Base-by-base conservation (phyloP, 2,888 invertebrate species). In the Unio delphinus region DNA sequence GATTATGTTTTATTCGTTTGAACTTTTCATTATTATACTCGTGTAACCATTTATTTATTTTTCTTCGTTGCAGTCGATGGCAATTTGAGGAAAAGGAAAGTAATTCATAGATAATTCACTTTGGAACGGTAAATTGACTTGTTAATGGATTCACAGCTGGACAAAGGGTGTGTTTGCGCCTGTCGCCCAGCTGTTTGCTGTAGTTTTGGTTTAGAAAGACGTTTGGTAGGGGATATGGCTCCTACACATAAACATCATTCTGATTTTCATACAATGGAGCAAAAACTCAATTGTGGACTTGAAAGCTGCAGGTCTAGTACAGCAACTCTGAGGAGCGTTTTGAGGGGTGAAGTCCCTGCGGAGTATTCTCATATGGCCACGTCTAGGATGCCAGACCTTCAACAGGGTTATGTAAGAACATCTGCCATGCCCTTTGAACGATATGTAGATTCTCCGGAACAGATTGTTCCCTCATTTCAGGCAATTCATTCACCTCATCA, bases 311-410 rank as follows among this genome's bases (percentile, higher is more conserved):
- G 34, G 55, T 59, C 60, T 45, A 64, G 57, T 56, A 57, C 67
- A 58, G 60, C 60, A 20, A 83, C 83, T 1, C 70, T 86, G 45
- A 82, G 85, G 45, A 85, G 83, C 69, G 85, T 86, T 11, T 72
- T 86, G 63, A 75, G 79, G 60, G 86, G 86, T 0, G 82, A 85
- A 65, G 75, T 86, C 34, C 86, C 86, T 3, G 74, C 82, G 0
- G 83, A 82, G 0, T 86, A 86, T 65, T 79, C 85, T 56, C 85
- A 86, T 67, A 69, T 85, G 34, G 75, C 83, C 11, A 68, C 75
- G 26, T 56, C 69, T 57, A 20, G 55, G 55, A 68, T 60, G 34
- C 11, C 60, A 55, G 65, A 55, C 64, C 28, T 64, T 28, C 55
- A 64, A 34, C 64, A 65, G 30, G 61, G 64, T 56, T 61, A 64